Conservation (phyloP, 2,888 invertebrate genomes). For the Epinotia ramella region DNA sequence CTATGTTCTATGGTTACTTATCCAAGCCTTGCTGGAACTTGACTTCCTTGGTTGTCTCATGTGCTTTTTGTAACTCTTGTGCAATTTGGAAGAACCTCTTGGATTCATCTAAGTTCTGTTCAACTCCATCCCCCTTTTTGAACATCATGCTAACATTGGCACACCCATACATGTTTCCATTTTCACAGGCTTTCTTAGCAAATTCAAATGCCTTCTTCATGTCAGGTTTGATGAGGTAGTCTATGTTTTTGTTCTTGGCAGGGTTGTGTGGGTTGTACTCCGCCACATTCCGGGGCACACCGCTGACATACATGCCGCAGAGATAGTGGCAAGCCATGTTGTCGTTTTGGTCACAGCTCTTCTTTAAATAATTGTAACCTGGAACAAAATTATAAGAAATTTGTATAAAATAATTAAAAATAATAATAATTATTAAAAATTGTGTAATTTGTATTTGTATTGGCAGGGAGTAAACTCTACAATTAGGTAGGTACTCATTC, state of each 20-base stretch:
- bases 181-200: slow-evolving; percentile 92
- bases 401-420: not conserved
- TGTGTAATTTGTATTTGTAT: no score
- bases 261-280: slow-evolving; percentile 72
- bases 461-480: no score
- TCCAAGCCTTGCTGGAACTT: slow-evolving; percentile 86
- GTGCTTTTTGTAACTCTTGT: slow-evolving; percentile 88
- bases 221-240: slow-evolving; percentile 87
- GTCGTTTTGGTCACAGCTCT: slow-evolving; percentile 85
- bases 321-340: slow-evolving; percentile 92
- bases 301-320: slow-evolving; percentile 91
- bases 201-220: slow-evolving; percentile 91
- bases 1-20: slow-evolving; percentile 48
- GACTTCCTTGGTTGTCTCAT: slow-evolving; percentile 81
- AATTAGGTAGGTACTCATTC: no score
- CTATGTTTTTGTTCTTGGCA: slow-evolving; percentile 74
- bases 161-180: slow-evolving; percentile 94
- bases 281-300: slow-evolving; percentile 86
- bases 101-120: slow-evolving; percentile 89
- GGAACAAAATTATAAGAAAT: slow-evolving; percentile 43
- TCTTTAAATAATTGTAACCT: slow-evolving; percentile 86
- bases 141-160: slow-evolving; percentile 96
- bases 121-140: slow-evolving; percentile 92
- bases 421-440: no score
- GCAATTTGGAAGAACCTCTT: slow-evolving; percentile 90